These are phyloP conservation scores for Notarius lentiginosus DNA, from an alignment of 2,113 vertebrate genomes.

Conservation along the genomic window DNA sequence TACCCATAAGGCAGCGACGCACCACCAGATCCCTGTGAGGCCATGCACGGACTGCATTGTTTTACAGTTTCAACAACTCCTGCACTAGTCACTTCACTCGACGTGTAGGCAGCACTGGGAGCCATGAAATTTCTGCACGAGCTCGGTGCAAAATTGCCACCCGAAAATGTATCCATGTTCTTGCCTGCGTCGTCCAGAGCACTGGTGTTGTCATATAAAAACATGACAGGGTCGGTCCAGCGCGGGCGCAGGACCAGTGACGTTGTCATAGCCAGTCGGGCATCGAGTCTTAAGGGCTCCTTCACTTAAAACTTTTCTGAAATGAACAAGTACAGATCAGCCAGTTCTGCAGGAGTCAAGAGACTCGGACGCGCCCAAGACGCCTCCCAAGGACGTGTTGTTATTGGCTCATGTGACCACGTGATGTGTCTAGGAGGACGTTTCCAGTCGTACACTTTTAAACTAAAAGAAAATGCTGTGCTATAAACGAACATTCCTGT, in stretches of 20 bases:
- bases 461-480: conserved; percentile 61
- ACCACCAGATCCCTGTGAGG: conserved; percentile 87
- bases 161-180: conserved; percentile 92
- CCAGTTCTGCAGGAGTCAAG: conserved; percentile 80
- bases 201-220: conserved; percentile 90
- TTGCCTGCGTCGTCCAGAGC: conserved; percentile 86
- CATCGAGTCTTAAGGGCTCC: conserved; percentile 85
- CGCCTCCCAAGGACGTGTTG: conserved; percentile 74
- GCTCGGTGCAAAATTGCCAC: conserved; percentile 87
- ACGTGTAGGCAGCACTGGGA: conserved; percentile 79
- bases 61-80: conserved; percentile 89
- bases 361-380: conserved; percentile 82
- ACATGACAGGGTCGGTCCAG: conserved; percentile 99
- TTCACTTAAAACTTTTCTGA: conserved; percentile 92
- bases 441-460: conserved; percentile 52
- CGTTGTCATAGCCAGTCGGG: conserved; percentile 97
- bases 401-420: conserved; percentile 84
- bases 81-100: conserved; percentile 80
- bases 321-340: conserved; percentile 78
- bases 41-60: conserved; percentile 93
- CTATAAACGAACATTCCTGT: conserved; percentile 56
- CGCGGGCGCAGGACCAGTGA: conserved; percentile 95
- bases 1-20: conserved; percentile 94
- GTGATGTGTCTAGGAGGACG: conserved; percentile 91
- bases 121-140: conserved; percentile 95